Percentiles rank a stretch among this genome's conserved stretches.
Conservation (phyloP, 23 tunicate species). For the Trididemnum nubilum region DNA sequence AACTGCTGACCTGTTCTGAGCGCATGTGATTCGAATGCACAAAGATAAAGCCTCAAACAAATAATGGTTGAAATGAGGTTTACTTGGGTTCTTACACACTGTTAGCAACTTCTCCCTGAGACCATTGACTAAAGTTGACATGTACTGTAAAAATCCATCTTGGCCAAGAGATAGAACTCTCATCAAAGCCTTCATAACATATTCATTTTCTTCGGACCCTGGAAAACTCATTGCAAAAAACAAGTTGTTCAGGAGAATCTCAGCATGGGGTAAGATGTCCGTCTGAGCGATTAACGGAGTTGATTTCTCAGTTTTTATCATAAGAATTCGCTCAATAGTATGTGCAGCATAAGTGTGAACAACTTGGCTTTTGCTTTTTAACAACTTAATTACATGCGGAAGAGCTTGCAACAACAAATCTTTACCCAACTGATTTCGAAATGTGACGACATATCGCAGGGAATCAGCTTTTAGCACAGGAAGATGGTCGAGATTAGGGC, state of each 20-base stretch:
- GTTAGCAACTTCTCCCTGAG: slow-evolving; percentile 54
- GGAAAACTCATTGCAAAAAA: slow-evolving; percentile 55
- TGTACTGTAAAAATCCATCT: slow-evolving; percentile 61
- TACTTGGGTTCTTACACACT: slow-evolving; percentile 86
- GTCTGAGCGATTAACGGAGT: slow-evolving; percentile 52
- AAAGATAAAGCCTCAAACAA: slow-evolving; percentile 80
- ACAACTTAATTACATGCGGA: slow-evolving; percentile 48
- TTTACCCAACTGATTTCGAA: slow-evolving; percentile 70
- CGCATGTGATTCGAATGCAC: slow-evolving; percentile 82
- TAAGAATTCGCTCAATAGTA: slow-evolving; percentile 79
- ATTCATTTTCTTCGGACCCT: slow-evolving; percentile 89
- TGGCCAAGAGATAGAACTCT: slow-evolving; percentile 60
- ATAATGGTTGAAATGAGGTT: slow-evolving; percentile 95
- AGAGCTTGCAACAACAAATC: slow-evolving; percentile 49
- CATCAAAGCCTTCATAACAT: slow-evolving; percentile 87
- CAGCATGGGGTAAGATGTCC: slow-evolving; percentile 63
- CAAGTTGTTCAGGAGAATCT: slow-evolving; percentile 44
- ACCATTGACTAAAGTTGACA: slow-evolving; percentile 62
- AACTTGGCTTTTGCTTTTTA: slow-evolving; percentile 52
- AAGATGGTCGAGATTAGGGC: slow-evolving; percentile 11
- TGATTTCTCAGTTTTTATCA: slow-evolving; percentile 56
- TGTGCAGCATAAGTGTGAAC: slow-evolving; percentile 97
- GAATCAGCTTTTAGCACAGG: slow-evolving; percentile 87
- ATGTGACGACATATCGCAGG: slow-evolving; percentile 78
- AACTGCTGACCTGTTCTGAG: slow-evolving; percentile 58